Evolutionary conservation across 2,797 vertebrate genomes (phyloP), one percentile per base, ranked within the genome.

Genomic region (Cyclopterus lumpus): DNA sequence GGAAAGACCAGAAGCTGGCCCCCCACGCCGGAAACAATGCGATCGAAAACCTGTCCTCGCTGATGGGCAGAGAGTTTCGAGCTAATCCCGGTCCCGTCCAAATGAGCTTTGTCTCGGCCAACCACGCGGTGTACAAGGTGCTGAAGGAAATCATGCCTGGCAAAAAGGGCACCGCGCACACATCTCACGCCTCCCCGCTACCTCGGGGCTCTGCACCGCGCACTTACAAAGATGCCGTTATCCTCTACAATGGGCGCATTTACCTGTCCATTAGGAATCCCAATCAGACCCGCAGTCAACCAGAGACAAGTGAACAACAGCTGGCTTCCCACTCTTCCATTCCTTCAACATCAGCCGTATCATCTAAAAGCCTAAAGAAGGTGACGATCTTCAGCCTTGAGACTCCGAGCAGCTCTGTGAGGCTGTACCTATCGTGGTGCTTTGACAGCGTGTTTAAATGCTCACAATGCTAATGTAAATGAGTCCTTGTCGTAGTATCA

Each of bases 41-140:
- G 4, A 10, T 8, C 1, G 77, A 72, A n/a, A 67, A 60, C 11
- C 12, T 77, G 44, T 34, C 49, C 1, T 69, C 70, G 0, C 11
- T 73, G 10, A 18, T 82, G 18, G 26, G 22, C 30, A 53, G 6
- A 26, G n/a, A 67, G 53, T 46, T 42, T 11, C 40, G 4, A 12
- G 46, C 24, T 0, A 0, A 44, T 0, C 5, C 12, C 0, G 32
- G 57, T 24, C 72, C 84, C 6, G 30, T 77, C 28, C 74, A 59
- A 8, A 91, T 94, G 77, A 82, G 87, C 11, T 86, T 94, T 8
- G 64, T 88, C 8, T 79, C 83, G 4, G 71, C 82, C 6, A 91
- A 81, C 71, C 28, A 0, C 1, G 5, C 44, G 0, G 91, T 90
- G 14, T 84, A 73, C 49, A 79, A 51, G 10, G 64, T 87, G 34